Conservation (phyloP, 2,888 invertebrate species). For the Leuctra nigra region DNA sequence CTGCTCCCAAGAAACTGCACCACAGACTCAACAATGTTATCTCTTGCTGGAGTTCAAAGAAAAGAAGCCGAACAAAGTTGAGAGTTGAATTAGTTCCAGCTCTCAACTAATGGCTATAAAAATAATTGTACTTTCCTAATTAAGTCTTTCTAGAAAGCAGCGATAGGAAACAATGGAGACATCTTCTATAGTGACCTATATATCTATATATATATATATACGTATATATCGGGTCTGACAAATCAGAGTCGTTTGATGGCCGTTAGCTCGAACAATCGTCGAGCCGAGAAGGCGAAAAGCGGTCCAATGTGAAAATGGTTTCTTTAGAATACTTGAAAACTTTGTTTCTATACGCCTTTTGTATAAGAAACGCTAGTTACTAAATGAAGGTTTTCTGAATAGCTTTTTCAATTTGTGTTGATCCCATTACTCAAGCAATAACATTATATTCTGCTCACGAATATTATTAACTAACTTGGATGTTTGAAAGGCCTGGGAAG, state of each 20-base stretch:
- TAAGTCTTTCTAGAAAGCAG: not conserved
- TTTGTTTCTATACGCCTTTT: not conserved
- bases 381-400: no score
- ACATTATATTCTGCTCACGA: conserved; percentile 4
- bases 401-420: not conserved
- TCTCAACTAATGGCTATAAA: conserved; percentile 2
- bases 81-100: no score
- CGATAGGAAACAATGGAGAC: conserved; percentile 2
- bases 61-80: no score
- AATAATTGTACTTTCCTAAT: conserved; percentile 3
- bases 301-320: conserved; percentile 1
- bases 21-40: no score
- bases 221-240: no score
- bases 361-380: conserved; percentile 3
- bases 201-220: no score
- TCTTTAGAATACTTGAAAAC: not conserved
- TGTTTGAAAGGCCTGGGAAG: not conserved
- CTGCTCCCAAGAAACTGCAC: no score
- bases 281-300: not conserved
- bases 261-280: not conserved
- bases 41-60: no score
- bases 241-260: conserved; percentile 4
- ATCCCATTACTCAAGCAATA: conserved; percentile 8
- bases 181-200: no score
- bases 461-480: conserved; percentile 3